phyloP scores from a whole-genome alignment of 2,113 vertebrate species.

The Atractosteus spatula region DNA sequence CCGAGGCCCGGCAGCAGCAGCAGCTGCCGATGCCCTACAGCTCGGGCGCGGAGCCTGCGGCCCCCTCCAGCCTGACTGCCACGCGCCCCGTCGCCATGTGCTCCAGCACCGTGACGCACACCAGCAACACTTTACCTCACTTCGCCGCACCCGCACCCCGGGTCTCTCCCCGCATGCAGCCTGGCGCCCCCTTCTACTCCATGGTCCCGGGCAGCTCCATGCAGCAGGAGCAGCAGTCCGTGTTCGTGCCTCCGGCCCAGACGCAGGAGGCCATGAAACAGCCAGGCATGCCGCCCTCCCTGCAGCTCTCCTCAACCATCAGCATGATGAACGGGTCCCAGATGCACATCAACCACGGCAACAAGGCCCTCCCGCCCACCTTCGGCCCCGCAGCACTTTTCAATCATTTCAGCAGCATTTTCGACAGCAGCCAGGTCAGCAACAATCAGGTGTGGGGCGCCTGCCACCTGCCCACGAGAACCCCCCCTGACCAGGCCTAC shows the following conservation, averaged over 20 bases:
- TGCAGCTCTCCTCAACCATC: conserved; percentile 85
- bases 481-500: conserved; percentile 84
- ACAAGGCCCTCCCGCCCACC: conserved; percentile 84
- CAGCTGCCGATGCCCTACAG: conserved; percentile 71
- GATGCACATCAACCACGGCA: conserved; percentile 84
- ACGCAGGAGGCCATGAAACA: conserved; percentile 65
- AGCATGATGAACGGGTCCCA: conserved; percentile 94
- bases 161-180: conserved; percentile 87
- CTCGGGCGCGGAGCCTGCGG: conserved; percentile 76
- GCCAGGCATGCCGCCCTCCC: conserved; percentile 74
- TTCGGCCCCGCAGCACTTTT: conserved; percentile 90
- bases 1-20: conserved; percentile 64
- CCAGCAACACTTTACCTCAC: conserved; percentile 85
- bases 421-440: conserved; percentile 89
- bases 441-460: conserved; percentile 94
- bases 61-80: conserved; percentile 61
- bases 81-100: conserved; percentile 69
- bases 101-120: conserved; percentile 73
- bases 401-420: conserved; percentile 96
- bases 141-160: conserved; percentile 84
- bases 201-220: conserved; percentile 75
- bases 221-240: conserved; percentile 82
- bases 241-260: conserved; percentile 80
- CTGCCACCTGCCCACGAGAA: conserved; percentile 82
- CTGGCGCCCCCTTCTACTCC: conserved; percentile 87